Evolutionary conservation across 2,888 invertebrate genomes (phyloP), one percentile per base, ranked within the genome.

Genomic region (Seira ritae): DNA sequence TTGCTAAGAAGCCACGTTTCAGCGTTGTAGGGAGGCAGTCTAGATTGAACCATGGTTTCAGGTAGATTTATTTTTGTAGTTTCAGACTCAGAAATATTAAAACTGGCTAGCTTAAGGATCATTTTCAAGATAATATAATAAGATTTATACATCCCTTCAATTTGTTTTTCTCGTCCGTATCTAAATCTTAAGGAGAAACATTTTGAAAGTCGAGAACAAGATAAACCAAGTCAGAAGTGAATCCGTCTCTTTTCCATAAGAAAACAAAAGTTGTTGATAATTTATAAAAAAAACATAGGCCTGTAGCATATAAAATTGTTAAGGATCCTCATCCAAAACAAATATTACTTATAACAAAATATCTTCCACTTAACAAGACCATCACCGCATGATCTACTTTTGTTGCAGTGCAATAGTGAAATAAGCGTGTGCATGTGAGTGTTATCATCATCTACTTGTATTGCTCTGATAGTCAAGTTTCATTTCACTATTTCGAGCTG

Each of bases 401-500:
- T n/a, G n/a, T n/a, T n/a, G n/a, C n/a, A n/a, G n/a, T n/a, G n/a
- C n/a, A n/a, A n/a, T n/a, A n/a, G n/a, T n/a, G n/a, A n/a, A n/a
- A n/a, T n/a, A n/a, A n/a, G 50, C 12, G 50, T 50, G 50, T 50
- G 50, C 50, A 50, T 50, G 19, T 62, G 62, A 62, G 62, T 62
- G 62, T 2, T 62, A 62, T 6, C 22, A 62, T 6, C 42, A 6
- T 42, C 42, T 65, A 65, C 19, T 65, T 20, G 10, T 31, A 31
- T 31, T n/a, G n/a, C n/a, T n/a, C 31, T 8, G 31, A 50, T 50
- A n/a, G n/a, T 42, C 12, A 42, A 42, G 42, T 22, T 20, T 62
- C 19, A 22, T 71, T 65, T 71, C 65, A 65, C 70, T 68, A 60
- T 19, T 74, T 79, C 72, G 79, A 79, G 80, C 67, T 80, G 84